phyloP scores from a whole-genome alignment of 1,140 invertebrate genomes.

The Bombus huntii region DNA sequence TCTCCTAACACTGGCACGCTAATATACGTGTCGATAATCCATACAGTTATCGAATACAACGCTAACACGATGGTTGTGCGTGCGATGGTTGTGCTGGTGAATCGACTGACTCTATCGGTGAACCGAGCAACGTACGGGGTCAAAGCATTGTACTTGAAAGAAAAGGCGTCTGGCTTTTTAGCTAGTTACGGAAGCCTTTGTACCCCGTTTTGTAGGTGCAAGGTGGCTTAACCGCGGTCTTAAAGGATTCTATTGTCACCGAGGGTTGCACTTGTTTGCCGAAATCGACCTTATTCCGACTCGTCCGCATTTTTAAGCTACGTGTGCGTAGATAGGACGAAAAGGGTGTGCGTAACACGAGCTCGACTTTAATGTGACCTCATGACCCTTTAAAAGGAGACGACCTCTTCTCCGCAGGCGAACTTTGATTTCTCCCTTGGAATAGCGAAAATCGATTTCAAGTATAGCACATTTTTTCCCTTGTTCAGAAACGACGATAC shows the following conservation, averaged over 20 bases:
- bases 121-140: background rate
- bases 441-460: background rate
- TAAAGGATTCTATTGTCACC: slow-evolving; percentile 24
- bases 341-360: slow-evolving; percentile 13
- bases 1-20: too few relatives aligned
- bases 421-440: slow-evolving; percentile 13
- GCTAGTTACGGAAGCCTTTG: slow-evolving; percentile 12
- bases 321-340: slow-evolving; percentile 8
- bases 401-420: background rate
- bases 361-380: slow-evolving; percentile 49
- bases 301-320: background rate
- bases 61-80: background rate
- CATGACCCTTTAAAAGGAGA: slow-evolving; percentile 52
- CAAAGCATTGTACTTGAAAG: slow-evolving; percentile 18
- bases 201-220: background rate
- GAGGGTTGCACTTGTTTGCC: slow-evolving; percentile 2
- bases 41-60: background rate
- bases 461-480: background rate
- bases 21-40: background rate
- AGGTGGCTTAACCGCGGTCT: slow-evolving; percentile 2
- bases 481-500: background rate
- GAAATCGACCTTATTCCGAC: slow-evolving; percentile 3
- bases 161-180: slow-evolving; percentile 3
- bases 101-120: slow-evolving; percentile 2
- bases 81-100: slow-evolving; percentile 1